phyloP scores from a whole-genome alignment of 1,140 invertebrate species.

The Lucilia sericata region DNA sequence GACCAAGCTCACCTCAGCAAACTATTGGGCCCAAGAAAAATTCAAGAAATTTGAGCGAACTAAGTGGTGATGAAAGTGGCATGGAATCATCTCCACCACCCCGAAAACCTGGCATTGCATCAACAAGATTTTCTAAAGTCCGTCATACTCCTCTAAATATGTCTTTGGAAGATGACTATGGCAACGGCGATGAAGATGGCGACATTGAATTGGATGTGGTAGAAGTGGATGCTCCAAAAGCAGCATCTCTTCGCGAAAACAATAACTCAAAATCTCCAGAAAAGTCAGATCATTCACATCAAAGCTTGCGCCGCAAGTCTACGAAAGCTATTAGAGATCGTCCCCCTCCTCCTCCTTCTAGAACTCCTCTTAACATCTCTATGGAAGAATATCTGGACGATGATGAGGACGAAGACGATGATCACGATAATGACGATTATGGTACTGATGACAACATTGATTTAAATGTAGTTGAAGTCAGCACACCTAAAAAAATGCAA shows the following conservation, averaged over 20 bases:
- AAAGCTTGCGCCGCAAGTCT: background rate
- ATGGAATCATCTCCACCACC: constrained; percentile 51
- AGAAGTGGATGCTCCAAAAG: background rate
- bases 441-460: constrained; percentile 1
- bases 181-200: constrained; percentile 35
- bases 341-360: constrained; percentile 7
- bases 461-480: constrained; percentile 30
- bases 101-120: constrained; percentile 56
- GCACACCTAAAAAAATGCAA: background rate
- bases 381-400: constrained; percentile 30
- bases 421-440: background rate
- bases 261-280: background rate
- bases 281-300: background rate
- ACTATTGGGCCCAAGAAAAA: constrained; percentile 9
- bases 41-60: constrained; percentile 20
- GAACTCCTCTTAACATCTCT: constrained; percentile 52
- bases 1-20: constrained; percentile 5
- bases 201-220: constrained; percentile 40
- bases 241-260: background rate
- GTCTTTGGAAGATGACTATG: constrained; percentile 20
- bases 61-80: constrained; percentile 60
- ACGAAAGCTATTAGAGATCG: constrained; percentile 57
- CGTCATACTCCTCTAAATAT: constrained; percentile 54
- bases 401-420: background rate
- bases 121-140: constrained; percentile 59